Conservation (phyloP, 1,140 invertebrate species). For the Triops longicaudatus region DNA sequence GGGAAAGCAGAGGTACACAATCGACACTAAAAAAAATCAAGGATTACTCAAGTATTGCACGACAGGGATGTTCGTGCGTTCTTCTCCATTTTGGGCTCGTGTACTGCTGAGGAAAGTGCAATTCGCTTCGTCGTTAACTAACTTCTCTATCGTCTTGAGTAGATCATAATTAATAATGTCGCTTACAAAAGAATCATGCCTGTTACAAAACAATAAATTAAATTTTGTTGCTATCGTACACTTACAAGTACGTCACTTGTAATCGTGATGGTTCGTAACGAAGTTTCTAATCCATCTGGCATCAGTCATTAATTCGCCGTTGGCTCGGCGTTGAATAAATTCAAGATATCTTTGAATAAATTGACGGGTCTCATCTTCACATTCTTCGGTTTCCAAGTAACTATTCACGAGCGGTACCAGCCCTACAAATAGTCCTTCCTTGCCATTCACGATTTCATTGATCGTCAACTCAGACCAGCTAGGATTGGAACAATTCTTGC, state of each 20-base stretch:
- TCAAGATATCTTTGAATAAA: slow-evolving; percentile 94
- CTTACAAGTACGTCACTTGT: slow-evolving; percentile 44
- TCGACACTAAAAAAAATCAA: no score
- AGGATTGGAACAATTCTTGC: slow-evolving; percentile 30
- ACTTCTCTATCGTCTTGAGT: slow-evolving; percentile 60
- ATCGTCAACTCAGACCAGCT: slow-evolving; percentile 70
- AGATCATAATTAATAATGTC: slow-evolving; percentile 92
- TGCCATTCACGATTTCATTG: slow-evolving; percentile 96
- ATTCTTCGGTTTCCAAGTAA: slow-evolving; percentile 85
- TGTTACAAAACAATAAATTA: slow-evolving; percentile 39
- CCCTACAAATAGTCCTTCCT: slow-evolving; percentile 86
- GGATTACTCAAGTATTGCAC: no score
- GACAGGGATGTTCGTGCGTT: neutral
- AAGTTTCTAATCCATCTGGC: slow-evolving; percentile 88
- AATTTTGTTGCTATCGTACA: no score
- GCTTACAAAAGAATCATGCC: slow-evolving; percentile 78
- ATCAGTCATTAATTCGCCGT: slow-evolving; percentile 75
- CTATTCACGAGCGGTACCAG: slow-evolving; percentile 85
- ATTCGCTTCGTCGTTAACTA: slow-evolving; percentile 58
- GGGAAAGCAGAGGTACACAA: no score
- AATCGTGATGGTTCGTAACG: slow-evolving; percentile 77
- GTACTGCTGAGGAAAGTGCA: slow-evolving; percentile 56
- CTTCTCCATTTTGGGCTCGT: slow-evolving; percentile 34
- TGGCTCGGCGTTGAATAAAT: slow-evolving; percentile 81
- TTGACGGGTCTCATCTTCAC: slow-evolving; percentile 79